Conservation (phyloP, 1,140 invertebrate genomes). For the Drosophila kohkoa region DNA sequence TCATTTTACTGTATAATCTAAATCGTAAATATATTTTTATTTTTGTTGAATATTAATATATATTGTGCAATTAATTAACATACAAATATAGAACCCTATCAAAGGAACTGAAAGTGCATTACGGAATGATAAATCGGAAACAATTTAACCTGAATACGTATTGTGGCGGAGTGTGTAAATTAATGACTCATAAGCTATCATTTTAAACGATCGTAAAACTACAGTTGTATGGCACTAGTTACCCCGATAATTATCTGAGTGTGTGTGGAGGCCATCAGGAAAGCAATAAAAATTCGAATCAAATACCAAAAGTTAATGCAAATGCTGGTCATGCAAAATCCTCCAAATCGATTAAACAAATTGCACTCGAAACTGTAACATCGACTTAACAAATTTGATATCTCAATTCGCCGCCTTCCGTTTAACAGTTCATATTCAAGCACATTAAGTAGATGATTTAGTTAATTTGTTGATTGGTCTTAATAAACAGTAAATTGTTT, state of each 20-base stretch:
- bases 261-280: slow-evolving; percentile 51
- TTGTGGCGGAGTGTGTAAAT: background rate
- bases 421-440: background rate
- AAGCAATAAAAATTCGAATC: slow-evolving; percentile 32
- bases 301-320: slow-evolving; percentile 51
- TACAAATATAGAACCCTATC: background rate
- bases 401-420: slow-evolving; percentile 47
- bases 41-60: no score
- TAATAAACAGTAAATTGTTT: slow-evolving; percentile 1
- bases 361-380: slow-evolving; percentile 31
- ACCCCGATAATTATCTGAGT: slow-evolving; percentile 28
- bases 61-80: no score
- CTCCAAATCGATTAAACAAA: slow-evolving; percentile 15
- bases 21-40: no score
- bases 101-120: no score
- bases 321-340: slow-evolving; percentile 30
- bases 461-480: slow-evolving; percentile 34
- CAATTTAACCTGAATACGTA: background rate
- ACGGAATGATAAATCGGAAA: background rate
- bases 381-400: slow-evolving; percentile 23
- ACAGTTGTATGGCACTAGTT: slow-evolving; percentile 36
- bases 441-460: slow-evolving; percentile 20
- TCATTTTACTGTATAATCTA: no score
- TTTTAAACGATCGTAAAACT: slow-evolving; percentile 16
- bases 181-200: slow-evolving; percentile 25